These are phyloP conservation scores for Okamejei kenojei DNA, from an alignment of 2,797 vertebrate species.

Conservation along the genomic window DNA sequence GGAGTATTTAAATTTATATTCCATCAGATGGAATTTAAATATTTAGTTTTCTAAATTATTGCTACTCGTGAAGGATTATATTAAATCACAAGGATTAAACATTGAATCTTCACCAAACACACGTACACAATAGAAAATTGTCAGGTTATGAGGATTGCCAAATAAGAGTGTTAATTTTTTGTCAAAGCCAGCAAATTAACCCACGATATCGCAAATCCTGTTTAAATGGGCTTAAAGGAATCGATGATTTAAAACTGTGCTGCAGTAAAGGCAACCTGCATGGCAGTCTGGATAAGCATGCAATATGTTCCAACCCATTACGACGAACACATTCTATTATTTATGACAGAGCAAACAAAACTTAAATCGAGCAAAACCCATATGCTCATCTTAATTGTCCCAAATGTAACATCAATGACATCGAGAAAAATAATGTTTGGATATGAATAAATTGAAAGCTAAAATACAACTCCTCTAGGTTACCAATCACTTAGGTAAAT, in stretches of 20 bases:
- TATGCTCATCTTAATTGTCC: neutral
- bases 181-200: neutral
- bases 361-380: neutral
- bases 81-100: conserved; percentile 1
- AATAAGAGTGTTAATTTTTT: neutral
- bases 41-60: conserved; percentile 8
- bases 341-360: neutral
- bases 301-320: neutral
- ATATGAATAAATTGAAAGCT: neutral
- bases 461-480: neutral
- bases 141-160: neutral
- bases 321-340: neutral
- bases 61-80: neutral
- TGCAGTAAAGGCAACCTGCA: neutral
- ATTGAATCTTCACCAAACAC: neutral
- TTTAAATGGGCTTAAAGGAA: neutral
- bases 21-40: neutral
- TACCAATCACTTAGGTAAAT: neutral
- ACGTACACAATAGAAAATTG: neutral
- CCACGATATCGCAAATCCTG: neutral
- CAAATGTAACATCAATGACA: neutral
- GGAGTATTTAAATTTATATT: neutral
- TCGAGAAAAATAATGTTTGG: neutral
- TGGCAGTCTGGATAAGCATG: neutral
- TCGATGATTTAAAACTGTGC: neutral